Percentiles rank a stretch among this genome's conserved stretches.
phyloP scores from a whole-genome alignment of 2,797 vertebrate species.

The Columba guinea region DNA sequence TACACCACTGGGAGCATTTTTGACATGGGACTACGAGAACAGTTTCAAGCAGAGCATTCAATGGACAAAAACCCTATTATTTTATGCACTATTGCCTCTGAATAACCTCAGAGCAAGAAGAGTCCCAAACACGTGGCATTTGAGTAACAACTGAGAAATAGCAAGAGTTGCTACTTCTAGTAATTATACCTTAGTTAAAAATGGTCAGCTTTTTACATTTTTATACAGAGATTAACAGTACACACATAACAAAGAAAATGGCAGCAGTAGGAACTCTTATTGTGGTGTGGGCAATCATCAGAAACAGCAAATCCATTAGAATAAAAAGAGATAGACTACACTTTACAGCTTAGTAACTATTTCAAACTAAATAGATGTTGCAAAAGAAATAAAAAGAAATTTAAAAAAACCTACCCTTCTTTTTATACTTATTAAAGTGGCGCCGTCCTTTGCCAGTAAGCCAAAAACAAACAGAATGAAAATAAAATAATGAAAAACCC shows the following conservation, averaged over 20 bases:
- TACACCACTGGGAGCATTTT: neutral
- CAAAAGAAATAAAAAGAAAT: conserved; percentile 63
- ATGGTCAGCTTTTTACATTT: neutral
- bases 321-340: conserved; percentile 38
- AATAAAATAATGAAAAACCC: conserved; percentile 65
- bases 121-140: conserved; percentile 29
- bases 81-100: neutral
- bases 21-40: neutral
- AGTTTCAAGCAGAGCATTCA: neutral
- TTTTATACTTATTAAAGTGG: conserved; percentile 76
- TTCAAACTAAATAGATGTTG: conserved; percentile 35
- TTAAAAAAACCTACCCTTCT: conserved; percentile 62
- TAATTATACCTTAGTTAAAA: conserved; percentile 43
- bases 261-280: neutral
- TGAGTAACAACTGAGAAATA: conserved; percentile 21
- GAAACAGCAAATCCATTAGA: conserved; percentile 29
- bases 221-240: conserved; percentile 24
- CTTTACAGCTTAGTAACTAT: conserved; percentile 34
- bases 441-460: conserved; percentile 73
- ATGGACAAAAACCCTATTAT: neutral
- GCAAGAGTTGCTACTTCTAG: conserved; percentile 39
- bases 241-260: conserved; percentile 14
- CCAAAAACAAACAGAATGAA: conserved; percentile 68
- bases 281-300: neutral
- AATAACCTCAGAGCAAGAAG: neutral